Conservation (phyloP, 2,797 vertebrate species). For the Pseudochromis fuscus region DNA sequence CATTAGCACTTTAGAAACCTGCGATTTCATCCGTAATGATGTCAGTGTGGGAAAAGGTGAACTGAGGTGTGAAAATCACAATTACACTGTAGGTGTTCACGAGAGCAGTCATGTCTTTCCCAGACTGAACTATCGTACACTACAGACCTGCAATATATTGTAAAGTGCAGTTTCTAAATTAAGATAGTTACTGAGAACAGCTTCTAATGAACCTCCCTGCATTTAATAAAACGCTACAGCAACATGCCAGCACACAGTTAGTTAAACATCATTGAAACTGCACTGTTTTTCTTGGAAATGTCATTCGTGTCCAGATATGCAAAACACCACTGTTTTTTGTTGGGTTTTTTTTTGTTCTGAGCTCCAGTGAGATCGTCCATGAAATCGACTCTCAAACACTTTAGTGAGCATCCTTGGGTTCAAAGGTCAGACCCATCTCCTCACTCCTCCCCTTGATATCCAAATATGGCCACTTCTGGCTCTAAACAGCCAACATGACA, state of each 20-base stretch:
- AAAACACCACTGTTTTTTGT: no score
- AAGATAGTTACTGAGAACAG: neutral
- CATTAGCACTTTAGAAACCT: conserved; percentile 17
- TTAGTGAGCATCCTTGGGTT: no score
- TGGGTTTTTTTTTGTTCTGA: no score
- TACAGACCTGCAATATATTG: neutral
- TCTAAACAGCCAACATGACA: no score
- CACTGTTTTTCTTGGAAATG: neutral
- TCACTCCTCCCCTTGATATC: no score
- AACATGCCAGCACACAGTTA: neutral
- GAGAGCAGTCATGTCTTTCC: conserved; percentile 1
- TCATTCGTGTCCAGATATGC: neutral
- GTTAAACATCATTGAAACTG: no score
- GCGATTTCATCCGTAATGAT: neutral
- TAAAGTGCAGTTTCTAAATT: neutral
- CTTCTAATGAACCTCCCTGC: neutral
- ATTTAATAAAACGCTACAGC: neutral
- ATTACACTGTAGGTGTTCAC: conserved; percentile 1
- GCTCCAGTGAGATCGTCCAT: no score
- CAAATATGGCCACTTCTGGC: no score
- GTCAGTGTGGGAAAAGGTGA: neutral
- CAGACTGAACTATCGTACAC: neutral
- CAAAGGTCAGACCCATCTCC: no score
- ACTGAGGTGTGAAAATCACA: neutral
- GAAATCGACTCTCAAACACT: no score